Percentiles rank a stretch among this genome's conserved stretches.
These are phyloP conservation scores for Ornithoptera priamus DNA, from an alignment of 2,888 invertebrate species.

Conservation along the genomic window DNA sequence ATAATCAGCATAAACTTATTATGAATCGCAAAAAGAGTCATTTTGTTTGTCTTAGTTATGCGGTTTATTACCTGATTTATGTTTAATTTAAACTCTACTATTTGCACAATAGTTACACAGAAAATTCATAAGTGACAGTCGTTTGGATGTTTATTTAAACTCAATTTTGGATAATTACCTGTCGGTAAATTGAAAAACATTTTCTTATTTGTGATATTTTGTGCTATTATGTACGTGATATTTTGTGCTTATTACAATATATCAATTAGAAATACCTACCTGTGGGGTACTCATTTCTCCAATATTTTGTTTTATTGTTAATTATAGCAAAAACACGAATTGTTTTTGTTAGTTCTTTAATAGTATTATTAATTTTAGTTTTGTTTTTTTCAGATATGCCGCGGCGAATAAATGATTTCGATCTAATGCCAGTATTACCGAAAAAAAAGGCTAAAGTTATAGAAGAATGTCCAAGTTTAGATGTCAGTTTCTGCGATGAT, in stretches of 20 bases:
- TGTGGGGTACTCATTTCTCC: not conserved
- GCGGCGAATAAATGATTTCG: constrained; percentile 57
- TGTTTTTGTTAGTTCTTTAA: not conserved
- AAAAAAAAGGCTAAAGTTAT: constrained; percentile 61
- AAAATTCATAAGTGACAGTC: constrained; percentile 11
- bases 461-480: constrained; percentile 53
- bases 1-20: constrained; percentile 19
- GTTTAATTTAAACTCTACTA: not conserved
- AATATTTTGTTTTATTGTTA: not conserved
- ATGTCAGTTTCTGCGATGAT: constrained; percentile 67
- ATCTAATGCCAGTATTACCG: constrained; percentile 51
- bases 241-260: not conserved
- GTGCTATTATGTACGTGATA: not conserved
- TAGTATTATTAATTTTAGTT: not conserved
- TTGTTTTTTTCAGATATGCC: constrained; percentile 47
- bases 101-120: not conserved
- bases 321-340: not conserved
- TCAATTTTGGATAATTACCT: constrained; percentile 21
- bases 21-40: constrained; percentile 12
- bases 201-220: not conserved
- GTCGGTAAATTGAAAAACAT: constrained; percentile 10
- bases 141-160: constrained; percentile 28
- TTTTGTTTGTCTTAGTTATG: constrained; percentile 4
- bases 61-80: not conserved
- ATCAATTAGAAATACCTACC: not conserved